phyloP scores from a whole-genome alignment of 2,888 invertebrate genomes.

The Drosophila borealis region DNA sequence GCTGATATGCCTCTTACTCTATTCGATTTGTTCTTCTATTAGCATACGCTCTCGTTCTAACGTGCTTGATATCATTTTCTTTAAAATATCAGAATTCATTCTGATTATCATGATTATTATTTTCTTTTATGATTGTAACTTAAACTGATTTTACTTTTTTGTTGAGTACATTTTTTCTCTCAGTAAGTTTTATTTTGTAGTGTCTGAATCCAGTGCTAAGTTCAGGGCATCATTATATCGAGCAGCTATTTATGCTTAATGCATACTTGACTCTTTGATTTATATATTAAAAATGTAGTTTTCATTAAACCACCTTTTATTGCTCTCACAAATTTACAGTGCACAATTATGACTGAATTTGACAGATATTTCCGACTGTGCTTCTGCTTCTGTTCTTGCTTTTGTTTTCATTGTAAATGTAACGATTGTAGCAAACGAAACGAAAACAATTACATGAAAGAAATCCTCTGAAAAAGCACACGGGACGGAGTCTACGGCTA shows the following conservation, averaged over 20 bases:
- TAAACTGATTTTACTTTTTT: too few species aligned
- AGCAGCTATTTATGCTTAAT: too few species aligned
- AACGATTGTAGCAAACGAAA: conserved; percentile 55
- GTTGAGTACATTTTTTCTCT: too few species aligned
- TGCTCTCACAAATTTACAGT: conserved; percentile 27
- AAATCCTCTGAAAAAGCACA: conserved; percentile 69
- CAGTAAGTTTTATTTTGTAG: too few species aligned
- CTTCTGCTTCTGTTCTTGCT: conserved; percentile 15
- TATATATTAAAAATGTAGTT: too few species aligned
- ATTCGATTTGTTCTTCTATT: neutral
- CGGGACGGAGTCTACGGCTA: conserved; percentile 46
- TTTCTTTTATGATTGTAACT: too few species aligned
- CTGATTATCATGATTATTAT: too few species aligned
- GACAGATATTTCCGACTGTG: conserved; percentile 25
- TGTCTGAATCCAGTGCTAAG: too few species aligned
- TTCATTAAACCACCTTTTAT: neutral
- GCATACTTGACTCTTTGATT: too few species aligned
- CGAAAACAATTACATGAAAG: conserved; percentile 77
- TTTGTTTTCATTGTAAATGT: conserved; percentile 62
- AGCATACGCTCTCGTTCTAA: too few species aligned
- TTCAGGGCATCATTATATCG: neutral
- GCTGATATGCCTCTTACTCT: neutral
- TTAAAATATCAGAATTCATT: too few species aligned
- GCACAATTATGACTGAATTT: conserved; percentile 64
- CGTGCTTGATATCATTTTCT: too few species aligned